Percentiles rank a stretch among this genome's conserved stretches.
Evolutionary conservation across 2,888 invertebrate species (phyloP).

Genomic region (Desoria tigrina): DNA sequence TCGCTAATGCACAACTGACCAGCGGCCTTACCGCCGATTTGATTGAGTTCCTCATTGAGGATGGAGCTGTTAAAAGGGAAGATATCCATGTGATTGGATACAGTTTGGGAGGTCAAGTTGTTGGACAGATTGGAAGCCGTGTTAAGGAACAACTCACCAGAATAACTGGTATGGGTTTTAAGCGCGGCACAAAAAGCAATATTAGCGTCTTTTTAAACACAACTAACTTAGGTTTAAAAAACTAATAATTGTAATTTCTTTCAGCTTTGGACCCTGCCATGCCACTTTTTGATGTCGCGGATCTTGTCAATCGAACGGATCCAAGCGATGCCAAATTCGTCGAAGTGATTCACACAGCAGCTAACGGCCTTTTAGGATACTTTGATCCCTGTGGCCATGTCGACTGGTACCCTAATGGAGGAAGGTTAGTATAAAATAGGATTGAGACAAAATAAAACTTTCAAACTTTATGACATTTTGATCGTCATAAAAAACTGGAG

Average conservation of each 20-base stretch:
- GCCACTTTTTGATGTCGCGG: conserved; percentile 24
- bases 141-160: conserved; percentile 10
- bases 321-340: conserved; percentile 16
- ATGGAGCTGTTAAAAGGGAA: conserved; percentile 1
- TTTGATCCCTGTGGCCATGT: conserved; percentile 14
- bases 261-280: conserved; percentile 19
- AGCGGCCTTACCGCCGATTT: not conserved
- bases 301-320: conserved; percentile 15
- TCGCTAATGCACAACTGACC: conserved; percentile 18
- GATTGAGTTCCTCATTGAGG: conserved; percentile 12
- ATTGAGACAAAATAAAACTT: not conserved
- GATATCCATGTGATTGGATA: conserved; percentile 21
- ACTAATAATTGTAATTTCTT: not conserved
- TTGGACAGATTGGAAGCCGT: conserved; percentile 22
- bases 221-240: not conserved
- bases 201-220: too few relatives aligned
- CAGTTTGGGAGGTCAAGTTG: conserved; percentile 23
- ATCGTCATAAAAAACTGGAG: too few relatives aligned
- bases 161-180: conserved; percentile 14
- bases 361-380: conserved; percentile 14
- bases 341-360: conserved; percentile 23
- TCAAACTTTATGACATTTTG: too few relatives aligned
- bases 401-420: conserved; percentile 17
- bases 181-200: too few relatives aligned
- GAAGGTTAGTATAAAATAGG: conserved; percentile 11